Base-by-base conservation (phyloP, 2,888 invertebrate species). In the Drosophila niveifrons region DNA sequence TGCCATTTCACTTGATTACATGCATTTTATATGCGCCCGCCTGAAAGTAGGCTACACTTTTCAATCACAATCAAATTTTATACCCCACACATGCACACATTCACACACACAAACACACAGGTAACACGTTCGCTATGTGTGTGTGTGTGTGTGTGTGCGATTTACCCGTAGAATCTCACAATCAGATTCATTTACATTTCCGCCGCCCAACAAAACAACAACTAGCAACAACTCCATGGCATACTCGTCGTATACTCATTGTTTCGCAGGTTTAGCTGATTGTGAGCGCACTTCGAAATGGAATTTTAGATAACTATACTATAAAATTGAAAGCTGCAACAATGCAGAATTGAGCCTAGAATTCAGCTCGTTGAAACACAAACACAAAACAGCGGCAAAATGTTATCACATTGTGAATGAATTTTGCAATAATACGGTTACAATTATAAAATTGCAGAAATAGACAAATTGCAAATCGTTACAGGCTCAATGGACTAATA, bases 11-110 rank as follows among this genome's bases (percentile, higher is more conserved):
- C 87, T 80, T 84, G 84, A 84, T 84, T 84, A 84, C 87, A 84
- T 87, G 84, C 84, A 82, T 88, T 84, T 86, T 79, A 84, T 86
- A 83, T 84, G 84, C 81, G 71, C 79, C 82, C 71, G 77, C 79
- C 78, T 67, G 71, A 88, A 86, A 88, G 88, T 85, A 88, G 88
- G 88, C 85, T 88, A 88, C 85, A 88, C 82, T 88, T 87, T 88
- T 86, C 85, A 86, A 86, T 88, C 88, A 88, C 85, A 85, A 88
- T 88, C 80, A 86, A 86, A 86, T 86, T 86, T 86, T 85, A 86
- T 88, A 72, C 85, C 62, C 55, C 64, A 36, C 41, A 46, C 18
- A 53, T 29, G 13, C 52, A 39, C 23, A 28, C 13, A 23, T 31
- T 66, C 34, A 59, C 34, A 59, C 41, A 62, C 29, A 31, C 36